Evolutionary conservation across 1,140 invertebrate genomes (phyloP).

Genomic region (Penaeus indicus): DNA sequence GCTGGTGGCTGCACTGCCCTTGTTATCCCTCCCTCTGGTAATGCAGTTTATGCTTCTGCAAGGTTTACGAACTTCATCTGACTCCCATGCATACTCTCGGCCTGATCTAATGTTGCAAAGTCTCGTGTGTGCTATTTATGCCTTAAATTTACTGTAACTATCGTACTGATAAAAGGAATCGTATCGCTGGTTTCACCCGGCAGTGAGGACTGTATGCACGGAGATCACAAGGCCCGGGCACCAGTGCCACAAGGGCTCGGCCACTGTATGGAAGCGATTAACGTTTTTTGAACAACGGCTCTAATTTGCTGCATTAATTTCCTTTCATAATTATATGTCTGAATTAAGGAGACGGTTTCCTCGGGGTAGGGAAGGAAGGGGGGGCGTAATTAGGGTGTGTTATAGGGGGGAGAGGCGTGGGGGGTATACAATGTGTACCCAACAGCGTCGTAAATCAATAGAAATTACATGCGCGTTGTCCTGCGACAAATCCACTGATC

Average conservation of each 20-base stretch:
- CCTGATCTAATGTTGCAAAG: too few relatives aligned
- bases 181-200: too few relatives aligned
- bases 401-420: not conserved
- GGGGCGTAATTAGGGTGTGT: not conserved
- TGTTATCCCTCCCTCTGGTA: not conserved
- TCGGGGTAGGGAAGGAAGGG: conserved; percentile 22
- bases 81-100: too few relatives aligned
- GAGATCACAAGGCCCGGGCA: too few relatives aligned
- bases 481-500: too few relatives aligned
- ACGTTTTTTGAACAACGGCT: conserved; percentile 24
- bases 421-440: not conserved
- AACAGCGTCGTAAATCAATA: not conserved
- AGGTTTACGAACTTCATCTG: too few relatives aligned
- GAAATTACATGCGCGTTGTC: too few relatives aligned
- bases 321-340: conserved; percentile 59
- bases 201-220: too few relatives aligned
- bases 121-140: too few relatives aligned
- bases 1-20: not conserved
- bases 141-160: too few relatives aligned
- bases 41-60: not conserved
- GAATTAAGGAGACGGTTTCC: conserved; percentile 50
- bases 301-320: conserved; percentile 55
- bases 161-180: too few relatives aligned
- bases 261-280: conserved; percentile 52
- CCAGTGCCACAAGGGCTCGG: not conserved